These are phyloP conservation scores for Neopipo cinnamomea DNA, from an alignment of 2,113 vertebrate genomes.

Conservation along the genomic window DNA sequence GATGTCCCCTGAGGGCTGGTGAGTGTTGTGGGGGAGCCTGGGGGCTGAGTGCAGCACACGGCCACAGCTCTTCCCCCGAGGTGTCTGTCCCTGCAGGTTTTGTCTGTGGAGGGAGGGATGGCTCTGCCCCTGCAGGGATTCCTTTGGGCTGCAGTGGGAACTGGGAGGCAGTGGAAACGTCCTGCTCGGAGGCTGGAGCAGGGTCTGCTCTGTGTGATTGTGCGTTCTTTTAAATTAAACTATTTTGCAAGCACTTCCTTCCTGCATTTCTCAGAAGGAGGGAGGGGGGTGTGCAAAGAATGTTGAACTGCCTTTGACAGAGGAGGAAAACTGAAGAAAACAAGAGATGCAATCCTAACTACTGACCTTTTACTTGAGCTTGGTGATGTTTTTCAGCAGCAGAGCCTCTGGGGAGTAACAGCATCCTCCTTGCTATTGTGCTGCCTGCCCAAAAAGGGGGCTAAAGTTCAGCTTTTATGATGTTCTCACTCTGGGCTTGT, in stretches of 20 bases:
- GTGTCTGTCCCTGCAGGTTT: neutral
- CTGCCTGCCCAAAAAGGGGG: slow-evolving; percentile 61
- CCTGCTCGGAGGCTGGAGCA: neutral
- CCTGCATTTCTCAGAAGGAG: slow-evolving; percentile 71
- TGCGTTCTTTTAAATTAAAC: slow-evolving; percentile 54
- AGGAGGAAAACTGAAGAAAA: slow-evolving; percentile 65
- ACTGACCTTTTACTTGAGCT: slow-evolving; percentile 69
- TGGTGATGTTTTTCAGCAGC: slow-evolving; percentile 61
- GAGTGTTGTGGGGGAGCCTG: neutral
- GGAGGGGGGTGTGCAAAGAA: slow-evolving; percentile 56
- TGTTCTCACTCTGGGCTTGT: slow-evolving; percentile 69
- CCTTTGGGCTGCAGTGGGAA: neutral
- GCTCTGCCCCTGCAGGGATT: neutral
- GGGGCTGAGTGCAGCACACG: neutral
- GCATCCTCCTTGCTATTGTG: slow-evolving; percentile 71
- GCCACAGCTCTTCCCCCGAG: neutral
- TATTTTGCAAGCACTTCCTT: slow-evolving; percentile 71
- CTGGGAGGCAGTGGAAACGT: neutral
- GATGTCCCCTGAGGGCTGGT: neutral
- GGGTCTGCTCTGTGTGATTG: slow-evolving; percentile 29
- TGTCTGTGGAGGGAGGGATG: neutral
- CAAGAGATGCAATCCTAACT: slow-evolving; percentile 62
- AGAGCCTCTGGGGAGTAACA: slow-evolving; percentile 64
- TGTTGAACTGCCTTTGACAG: slow-evolving; percentile 57
- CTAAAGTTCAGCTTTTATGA: slow-evolving; percentile 73